Evolutionary conservation across 2,888 invertebrate genomes (phyloP).

Genomic region (Entomobrya multifasciata): DNA sequence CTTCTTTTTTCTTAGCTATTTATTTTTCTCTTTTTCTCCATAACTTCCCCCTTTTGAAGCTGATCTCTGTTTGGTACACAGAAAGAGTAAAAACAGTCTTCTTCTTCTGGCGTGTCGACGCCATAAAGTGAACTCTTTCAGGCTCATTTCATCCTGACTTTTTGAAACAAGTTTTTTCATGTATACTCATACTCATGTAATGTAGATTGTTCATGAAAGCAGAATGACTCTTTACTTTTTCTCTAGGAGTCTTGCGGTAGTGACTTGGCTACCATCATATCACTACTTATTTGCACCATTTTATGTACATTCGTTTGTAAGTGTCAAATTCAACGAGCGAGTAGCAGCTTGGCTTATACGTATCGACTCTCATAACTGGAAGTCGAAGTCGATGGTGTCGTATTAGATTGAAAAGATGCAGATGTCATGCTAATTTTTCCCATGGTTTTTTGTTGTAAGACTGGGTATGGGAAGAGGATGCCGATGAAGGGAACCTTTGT

Average conservation of each 20-base stretch:
- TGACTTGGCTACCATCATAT: not conserved
- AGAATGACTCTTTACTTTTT: conserved; percentile 39
- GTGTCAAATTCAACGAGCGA: conserved; percentile 60
- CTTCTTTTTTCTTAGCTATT: conserved; percentile 41
- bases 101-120: conserved; percentile 37
- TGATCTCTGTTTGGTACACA: not conserved
- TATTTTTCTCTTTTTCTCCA: conserved; percentile 25
- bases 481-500: conserved; percentile 1
- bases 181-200: conserved; percentile 1
- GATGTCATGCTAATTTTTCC: conserved; percentile 66
- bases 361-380: no score
- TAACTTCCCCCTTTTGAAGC: conserved; percentile 42
- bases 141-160: conserved; percentile 70
- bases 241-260: conserved; percentile 36
- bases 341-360: conserved; percentile 32
- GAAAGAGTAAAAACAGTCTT: not conserved
- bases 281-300: conserved; percentile 27
- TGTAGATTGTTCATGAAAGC: conserved; percentile 53
- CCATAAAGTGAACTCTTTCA: conserved; percentile 70
- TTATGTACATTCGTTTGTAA: not conserved
- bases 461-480: not conserved
- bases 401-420: conserved; percentile 19
- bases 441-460: conserved; percentile 45
- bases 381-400: not conserved
- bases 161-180: conserved; percentile 49